Percentiles rank a stretch among this genome's conserved stretches.
These are phyloP conservation scores for Isichthys henryi DNA, from an alignment of 2,113 vertebrate genomes.

Conservation along the genomic window DNA sequence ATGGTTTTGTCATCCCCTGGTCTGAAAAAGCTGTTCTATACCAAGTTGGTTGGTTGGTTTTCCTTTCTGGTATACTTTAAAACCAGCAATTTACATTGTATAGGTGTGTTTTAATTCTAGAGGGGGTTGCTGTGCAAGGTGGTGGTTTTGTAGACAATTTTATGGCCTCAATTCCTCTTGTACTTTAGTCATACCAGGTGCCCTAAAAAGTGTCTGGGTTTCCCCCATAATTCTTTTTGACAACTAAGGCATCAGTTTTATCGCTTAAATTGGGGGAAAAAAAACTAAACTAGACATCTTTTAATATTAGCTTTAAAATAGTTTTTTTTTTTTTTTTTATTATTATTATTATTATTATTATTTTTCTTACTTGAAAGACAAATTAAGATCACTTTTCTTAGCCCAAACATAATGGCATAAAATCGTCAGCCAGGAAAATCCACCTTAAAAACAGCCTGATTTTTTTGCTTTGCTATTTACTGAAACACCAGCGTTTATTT, in stretches of 20 bases:
- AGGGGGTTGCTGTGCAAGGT: not conserved
- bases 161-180: not conserved
- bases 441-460: not conserved
- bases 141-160: not conserved
- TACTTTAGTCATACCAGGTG: not conserved
- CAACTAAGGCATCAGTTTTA: not conserved
- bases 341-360: not conserved
- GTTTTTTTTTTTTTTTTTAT: not conserved
- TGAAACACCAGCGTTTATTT: not conserved
- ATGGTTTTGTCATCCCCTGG: not conserved
- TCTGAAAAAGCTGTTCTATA: not conserved
- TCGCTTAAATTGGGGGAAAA: not conserved
- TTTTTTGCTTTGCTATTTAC: not conserved
- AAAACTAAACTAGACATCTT: not conserved
- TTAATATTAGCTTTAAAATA: not conserved
- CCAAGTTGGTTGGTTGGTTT: not conserved
- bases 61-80: not conserved
- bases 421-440: not conserved
- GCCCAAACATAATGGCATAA: not conserved
- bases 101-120: not conserved
- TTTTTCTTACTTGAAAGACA: not conserved
- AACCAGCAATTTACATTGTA: not conserved
- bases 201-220: not conserved
- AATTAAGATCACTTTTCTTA: not conserved
- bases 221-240: not conserved